phyloP scores from a whole-genome alignment of 1,140 invertebrate genomes.

The Pogonomyrmex californicus region DNA sequence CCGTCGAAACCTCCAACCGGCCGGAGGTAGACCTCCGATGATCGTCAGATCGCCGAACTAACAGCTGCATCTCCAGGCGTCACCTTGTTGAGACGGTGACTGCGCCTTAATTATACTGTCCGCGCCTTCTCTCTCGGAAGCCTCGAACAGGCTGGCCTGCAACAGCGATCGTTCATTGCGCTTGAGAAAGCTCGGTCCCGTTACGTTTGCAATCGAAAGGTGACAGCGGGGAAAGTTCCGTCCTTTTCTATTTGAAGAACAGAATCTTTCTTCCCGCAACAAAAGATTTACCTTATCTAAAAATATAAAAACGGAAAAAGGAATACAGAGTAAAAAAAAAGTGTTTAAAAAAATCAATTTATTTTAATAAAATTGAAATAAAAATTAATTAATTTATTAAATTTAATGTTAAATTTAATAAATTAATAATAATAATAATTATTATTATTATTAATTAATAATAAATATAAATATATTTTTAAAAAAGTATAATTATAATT shows the following conservation, averaged over 20 bases:
- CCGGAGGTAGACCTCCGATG: background rate
- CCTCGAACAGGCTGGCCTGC: constrained; percentile 82
- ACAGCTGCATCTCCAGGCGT: constrained; percentile 82
- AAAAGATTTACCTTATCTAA: too few relatives aligned
- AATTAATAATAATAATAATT: too few relatives aligned
- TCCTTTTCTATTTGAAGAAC: background rate
- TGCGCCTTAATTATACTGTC: constrained; percentile 80
- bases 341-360: too few relatives aligned
- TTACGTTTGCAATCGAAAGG: background rate
- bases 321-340: too few relatives aligned
- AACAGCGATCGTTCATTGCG: constrained; percentile 39
- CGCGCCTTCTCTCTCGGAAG: constrained; percentile 80
- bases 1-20: constrained; percentile 36
- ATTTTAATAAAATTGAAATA: too few relatives aligned
- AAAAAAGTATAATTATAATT: background rate
- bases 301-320: too few relatives aligned
- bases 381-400: too few relatives aligned
- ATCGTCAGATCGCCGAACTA: constrained; percentile 67
- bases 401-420: too few relatives aligned
- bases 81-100: constrained; percentile 80
- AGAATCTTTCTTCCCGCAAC: background rate
- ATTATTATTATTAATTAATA: too few relatives aligned
- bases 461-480: background rate
- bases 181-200: background rate
- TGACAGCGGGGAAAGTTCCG: background rate